Evolutionary conservation across 2,888 invertebrate genomes (phyloP).

Genomic region (Formica aserva): DNA sequence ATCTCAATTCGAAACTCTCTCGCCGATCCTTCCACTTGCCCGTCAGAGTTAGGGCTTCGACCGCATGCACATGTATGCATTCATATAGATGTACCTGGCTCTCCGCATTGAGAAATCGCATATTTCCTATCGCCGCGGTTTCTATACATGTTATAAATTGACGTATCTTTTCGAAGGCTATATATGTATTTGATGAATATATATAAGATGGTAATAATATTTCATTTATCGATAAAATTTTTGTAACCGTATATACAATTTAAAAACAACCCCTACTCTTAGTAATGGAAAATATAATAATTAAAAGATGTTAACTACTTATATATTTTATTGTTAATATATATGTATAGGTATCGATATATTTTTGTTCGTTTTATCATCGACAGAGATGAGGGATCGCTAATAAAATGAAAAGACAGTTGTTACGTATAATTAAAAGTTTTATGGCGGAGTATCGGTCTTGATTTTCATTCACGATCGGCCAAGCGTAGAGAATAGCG

Average conservation of each 20-base stretch:
- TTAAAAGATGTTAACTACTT: neutral
- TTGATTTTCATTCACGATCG: slow-evolving; percentile 35
- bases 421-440: slow-evolving; percentile 34
- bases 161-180: neutral
- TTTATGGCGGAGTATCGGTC: slow-evolving; percentile 12
- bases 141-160: slow-evolving; percentile 1
- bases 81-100: slow-evolving; percentile 5
- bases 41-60: slow-evolving; percentile 28
- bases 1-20: slow-evolving; percentile 83
- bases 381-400: neutral
- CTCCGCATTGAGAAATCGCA: slow-evolving; percentile 22
- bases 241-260: neutral
- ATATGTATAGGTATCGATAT: neutral
- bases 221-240: neutral
- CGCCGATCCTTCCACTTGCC: slow-evolving; percentile 52
- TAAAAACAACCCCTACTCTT: neutral
- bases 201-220: neutral
- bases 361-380: slow-evolving; percentile 1
- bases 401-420: neutral
- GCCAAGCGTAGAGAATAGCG: slow-evolving; percentile 66
- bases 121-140: slow-evolving; percentile 1
- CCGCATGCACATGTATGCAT: slow-evolving; percentile 1
- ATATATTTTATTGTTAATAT: neutral
- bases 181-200: neutral
- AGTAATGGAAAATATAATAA: neutral